Conservation (phyloP, 2,888 invertebrate genomes). For the Sesamia inferens region DNA sequence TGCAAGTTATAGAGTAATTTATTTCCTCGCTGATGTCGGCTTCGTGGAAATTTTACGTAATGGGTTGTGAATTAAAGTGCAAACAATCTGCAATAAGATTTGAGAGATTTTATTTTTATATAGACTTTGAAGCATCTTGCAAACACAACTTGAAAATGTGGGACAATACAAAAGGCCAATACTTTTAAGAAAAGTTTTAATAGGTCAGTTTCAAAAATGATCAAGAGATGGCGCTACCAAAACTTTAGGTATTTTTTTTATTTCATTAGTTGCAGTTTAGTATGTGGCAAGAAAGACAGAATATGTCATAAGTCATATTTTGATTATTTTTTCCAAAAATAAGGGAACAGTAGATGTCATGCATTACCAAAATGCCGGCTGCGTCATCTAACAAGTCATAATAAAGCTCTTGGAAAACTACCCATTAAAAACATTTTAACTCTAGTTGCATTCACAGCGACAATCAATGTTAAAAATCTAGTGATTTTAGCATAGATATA, state of each 20-base stretch:
- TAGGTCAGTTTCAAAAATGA: too few relatives aligned
- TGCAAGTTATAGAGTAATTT: slow-evolving; percentile 35
- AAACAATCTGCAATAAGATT: neutral
- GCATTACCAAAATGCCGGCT: too few relatives aligned
- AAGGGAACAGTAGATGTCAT: too few relatives aligned
- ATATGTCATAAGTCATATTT: too few relatives aligned
- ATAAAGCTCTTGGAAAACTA: too few relatives aligned
- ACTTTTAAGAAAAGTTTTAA: neutral
- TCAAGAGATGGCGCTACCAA: too few relatives aligned
- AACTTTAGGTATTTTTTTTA: too few relatives aligned
- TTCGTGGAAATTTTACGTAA: neutral
- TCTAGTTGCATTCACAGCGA: neutral
- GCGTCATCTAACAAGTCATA: too few relatives aligned
- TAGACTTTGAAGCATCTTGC: neutral
- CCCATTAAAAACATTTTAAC: neutral
- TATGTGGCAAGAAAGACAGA: too few relatives aligned
- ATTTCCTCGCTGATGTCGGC: slow-evolving; percentile 14
- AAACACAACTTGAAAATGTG: neutral
- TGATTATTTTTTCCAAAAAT: too few relatives aligned
- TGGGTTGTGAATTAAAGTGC: neutral
- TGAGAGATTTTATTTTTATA: neutral
- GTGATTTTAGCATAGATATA: neutral
- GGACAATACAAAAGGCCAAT: neutral
- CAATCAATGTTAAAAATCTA: neutral
- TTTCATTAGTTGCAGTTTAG: too few relatives aligned